Evolutionary conservation across 37 sponge, comb jelly and placozoan species (phyloP), one percentile per base, ranked within the genome.

Genomic region (Haliclona indistincta): DNA sequence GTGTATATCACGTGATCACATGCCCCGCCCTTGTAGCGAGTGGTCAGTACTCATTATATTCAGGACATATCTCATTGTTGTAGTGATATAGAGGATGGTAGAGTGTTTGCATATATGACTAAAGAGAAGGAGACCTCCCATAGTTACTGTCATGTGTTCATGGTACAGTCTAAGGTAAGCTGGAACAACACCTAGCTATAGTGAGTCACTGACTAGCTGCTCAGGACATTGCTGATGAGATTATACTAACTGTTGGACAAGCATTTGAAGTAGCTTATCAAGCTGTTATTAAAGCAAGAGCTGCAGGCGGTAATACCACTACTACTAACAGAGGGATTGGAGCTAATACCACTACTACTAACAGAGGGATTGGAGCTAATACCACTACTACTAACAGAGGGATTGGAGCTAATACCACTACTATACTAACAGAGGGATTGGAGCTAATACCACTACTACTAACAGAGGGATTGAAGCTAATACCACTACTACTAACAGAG

Each of bases 221-320:
- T 55, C 68, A 92, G 93, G 93, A 84, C 10, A 45, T 76, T 11
- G 73, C 88, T 23, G 85, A 80, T 56, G 95, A 94, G 38, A 81
- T 94, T 35, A 43, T 82, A 17, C 65, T 90, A 78, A 94, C 95
- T 3, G 53, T 94, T 26, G 95, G 85, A 28, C 95, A 94, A 65
- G 95, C 95, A 33, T 90, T 91, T 87, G 95, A 94, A 36, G 91
- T 90, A 3, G 77, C 80, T 17, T 90, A 90, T 51, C 91, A 85
- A 68, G 85, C 81, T 67, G 74, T 90, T 34, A 75, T 68, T 68
- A 76, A 39, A 38, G 86, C 82, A 15, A 67, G 82, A 34, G 38
- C 36, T 17, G 15, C 15, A 49, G 17, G 15, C 17, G 17, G 52
- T 19, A 49, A 11, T 49, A 49, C 52, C 17, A 49, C 52, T 49